Evolutionary conservation across 2,888 invertebrate genomes (phyloP).

Genomic region (Drosophila suboccidentalis): DNA sequence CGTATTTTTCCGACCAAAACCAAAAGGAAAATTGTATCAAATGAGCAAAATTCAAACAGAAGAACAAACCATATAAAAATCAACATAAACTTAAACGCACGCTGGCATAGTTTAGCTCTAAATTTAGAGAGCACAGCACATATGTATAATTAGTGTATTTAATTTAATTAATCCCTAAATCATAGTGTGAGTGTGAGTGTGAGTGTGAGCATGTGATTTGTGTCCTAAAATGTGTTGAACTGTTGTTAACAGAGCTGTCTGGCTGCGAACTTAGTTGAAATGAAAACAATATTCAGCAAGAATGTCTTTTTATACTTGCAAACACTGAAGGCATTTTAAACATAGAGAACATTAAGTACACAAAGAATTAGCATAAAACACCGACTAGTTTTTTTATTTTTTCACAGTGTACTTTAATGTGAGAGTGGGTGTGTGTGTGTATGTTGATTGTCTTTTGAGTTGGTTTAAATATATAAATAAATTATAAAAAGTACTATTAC

Average conservation of each 20-base stretch:
- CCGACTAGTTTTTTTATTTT: conserved; percentile 57
- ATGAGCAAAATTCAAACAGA: conserved; percentile 62
- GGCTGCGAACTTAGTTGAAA: conserved; percentile 54
- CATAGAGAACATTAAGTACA: conserved; percentile 80
- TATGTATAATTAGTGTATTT: conserved; percentile 64
- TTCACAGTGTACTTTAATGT: conserved; percentile 59
- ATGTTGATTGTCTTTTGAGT: conserved; percentile 22
- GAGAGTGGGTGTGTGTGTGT: conserved; percentile 31
- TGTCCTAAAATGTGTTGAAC: conserved; percentile 23
- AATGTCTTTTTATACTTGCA: conserved; percentile 68
- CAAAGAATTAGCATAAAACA: conserved; percentile 79
- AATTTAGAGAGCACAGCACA: conserved; percentile 63
- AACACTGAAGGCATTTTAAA: conserved; percentile 78
- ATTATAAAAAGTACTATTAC: conserved; percentile 44
- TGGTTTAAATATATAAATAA: conserved; percentile 13
- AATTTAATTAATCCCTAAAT: conserved; percentile 31
- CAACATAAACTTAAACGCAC: conserved; percentile 54
- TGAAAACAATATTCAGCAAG: conserved; percentile 64
- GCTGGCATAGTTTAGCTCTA: conserved; percentile 64
- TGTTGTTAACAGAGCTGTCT: conserved; percentile 48
- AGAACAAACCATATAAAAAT: conserved; percentile 24
- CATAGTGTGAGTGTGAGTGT: conserved; percentile 22
- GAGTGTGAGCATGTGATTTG: conserved; percentile 25
- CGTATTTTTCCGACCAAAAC: conserved; percentile 59
- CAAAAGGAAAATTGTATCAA: conserved; percentile 43